Percentiles rank a stretch among this genome's conserved stretches.
Conservation (phyloP, 2,113 vertebrate species). For the Pomatostomus ruficeps region DNA sequence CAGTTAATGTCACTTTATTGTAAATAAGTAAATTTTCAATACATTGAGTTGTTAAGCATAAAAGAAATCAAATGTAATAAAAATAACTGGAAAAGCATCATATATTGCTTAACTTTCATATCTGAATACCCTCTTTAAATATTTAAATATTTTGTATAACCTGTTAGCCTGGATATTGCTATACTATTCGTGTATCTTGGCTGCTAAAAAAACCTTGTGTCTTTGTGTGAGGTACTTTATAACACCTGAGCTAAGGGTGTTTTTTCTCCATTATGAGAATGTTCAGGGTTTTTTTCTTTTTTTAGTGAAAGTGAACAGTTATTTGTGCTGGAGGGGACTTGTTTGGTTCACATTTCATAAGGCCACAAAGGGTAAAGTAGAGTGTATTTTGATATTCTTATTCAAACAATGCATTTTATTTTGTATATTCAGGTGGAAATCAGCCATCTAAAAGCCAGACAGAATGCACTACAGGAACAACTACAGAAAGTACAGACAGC, state of each 20-base stretch:
- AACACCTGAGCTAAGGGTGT: not conserved
- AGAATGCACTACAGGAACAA: slow-evolving; percentile 88
- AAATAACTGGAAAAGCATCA: not conserved
- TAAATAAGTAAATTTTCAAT: not conserved
- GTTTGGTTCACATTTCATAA: not conserved
- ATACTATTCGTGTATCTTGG: not conserved
- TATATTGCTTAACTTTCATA: not conserved
- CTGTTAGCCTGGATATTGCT: not conserved
- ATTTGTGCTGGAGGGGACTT: not conserved
- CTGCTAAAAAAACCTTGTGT: not conserved
- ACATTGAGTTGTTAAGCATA: not conserved
- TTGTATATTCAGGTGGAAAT: slow-evolving; percentile 85
- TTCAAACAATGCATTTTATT: not conserved
- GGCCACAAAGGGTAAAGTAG: not conserved
- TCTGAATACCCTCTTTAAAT: not conserved
- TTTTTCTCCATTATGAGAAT: not conserved
- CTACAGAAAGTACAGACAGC: slow-evolving; percentile 81
- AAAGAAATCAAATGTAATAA: not conserved
- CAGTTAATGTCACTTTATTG: not conserved
- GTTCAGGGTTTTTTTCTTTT: accelerated
- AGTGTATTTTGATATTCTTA: not conserved
- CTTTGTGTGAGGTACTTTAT: not conserved
- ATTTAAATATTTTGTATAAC: not conserved
- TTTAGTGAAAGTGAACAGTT: not conserved
- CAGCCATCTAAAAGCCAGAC: slow-evolving; percentile 92